phyloP scores from a whole-genome alignment of 2,113 vertebrate genomes.

The Dryoscopus gambensis region DNA sequence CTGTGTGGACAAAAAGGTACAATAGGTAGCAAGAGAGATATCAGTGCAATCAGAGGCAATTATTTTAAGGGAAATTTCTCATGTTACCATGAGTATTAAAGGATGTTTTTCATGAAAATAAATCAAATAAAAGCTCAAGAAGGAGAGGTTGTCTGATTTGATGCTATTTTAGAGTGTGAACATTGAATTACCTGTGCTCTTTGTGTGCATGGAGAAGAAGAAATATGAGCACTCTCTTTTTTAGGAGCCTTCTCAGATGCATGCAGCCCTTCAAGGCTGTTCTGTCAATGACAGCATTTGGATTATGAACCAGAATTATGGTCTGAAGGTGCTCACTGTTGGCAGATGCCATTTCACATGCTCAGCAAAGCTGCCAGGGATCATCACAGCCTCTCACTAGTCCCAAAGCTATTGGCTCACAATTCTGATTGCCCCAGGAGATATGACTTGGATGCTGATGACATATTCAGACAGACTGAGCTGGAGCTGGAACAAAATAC shows the following conservation, averaged over 20 bases:
- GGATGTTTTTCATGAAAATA: constrained; percentile 16
- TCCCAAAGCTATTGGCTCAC: neutral
- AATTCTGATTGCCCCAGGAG: neutral
- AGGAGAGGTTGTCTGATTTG: neutral
- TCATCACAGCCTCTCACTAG: neutral
- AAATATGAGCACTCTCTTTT: neutral
- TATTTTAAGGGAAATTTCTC: constrained; percentile 26
- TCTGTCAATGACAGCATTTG: neutral
- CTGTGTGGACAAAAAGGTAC: neutral
- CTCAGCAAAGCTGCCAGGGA: neutral
- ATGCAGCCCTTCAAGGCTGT: neutral
- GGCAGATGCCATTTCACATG: neutral
- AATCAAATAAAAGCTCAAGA: neutral
- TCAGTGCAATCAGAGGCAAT: neutral
- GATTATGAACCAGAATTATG: neutral
- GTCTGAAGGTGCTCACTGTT: neutral
- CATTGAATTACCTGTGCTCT: neutral
- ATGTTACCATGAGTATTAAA: constrained; percentile 1
- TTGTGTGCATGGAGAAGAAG: neutral
- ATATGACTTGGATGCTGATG: neutral
- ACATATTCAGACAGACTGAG: neutral
- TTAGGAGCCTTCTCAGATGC: neutral
- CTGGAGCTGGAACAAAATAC: neutral
- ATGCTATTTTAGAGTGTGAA: neutral
- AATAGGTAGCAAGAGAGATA: neutral